Conservation (phyloP, 2,888 invertebrate genomes). For the Philonicus albiceps region DNA sequence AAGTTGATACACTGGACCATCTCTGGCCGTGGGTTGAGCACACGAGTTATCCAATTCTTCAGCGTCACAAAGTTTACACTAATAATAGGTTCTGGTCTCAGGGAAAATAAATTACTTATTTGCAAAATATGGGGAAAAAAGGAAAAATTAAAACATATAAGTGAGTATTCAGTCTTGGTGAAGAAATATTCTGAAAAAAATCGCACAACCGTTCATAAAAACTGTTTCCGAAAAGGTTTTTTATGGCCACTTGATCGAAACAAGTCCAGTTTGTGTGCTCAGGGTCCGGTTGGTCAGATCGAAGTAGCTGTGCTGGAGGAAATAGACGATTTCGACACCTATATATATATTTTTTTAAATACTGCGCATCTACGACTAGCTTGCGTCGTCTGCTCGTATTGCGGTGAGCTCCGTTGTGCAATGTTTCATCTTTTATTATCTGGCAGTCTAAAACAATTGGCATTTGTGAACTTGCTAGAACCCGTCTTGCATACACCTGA, state of each 20-base stretch:
- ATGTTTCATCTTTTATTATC: constrained; percentile 78
- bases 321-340: constrained; percentile 89
- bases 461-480: constrained; percentile 92
- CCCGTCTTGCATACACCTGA: constrained; percentile 92
- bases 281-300: constrained; percentile 80
- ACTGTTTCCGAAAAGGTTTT: constrained; percentile 96
- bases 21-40: too few species aligned
- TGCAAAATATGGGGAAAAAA: too few species aligned
- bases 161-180: too few species aligned
- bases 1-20: too few species aligned
- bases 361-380: constrained; percentile 92
- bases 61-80: too few species aligned
- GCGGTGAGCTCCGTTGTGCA: constrained; percentile 79
- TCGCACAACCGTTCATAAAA: too few species aligned
- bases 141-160: too few species aligned
- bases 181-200: too few species aligned
- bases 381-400: constrained; percentile 86
- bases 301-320: constrained; percentile 88
- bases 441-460: constrained; percentile 92
- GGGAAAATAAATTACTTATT: too few species aligned
- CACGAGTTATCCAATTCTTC: too few species aligned
- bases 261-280: constrained; percentile 93
- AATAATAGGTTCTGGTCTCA: too few species aligned
- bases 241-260: constrained; percentile 92
- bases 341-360: constrained; percentile 96